Conservation (phyloP, 2,888 invertebrate species). For the Pseudoips prasinana region DNA sequence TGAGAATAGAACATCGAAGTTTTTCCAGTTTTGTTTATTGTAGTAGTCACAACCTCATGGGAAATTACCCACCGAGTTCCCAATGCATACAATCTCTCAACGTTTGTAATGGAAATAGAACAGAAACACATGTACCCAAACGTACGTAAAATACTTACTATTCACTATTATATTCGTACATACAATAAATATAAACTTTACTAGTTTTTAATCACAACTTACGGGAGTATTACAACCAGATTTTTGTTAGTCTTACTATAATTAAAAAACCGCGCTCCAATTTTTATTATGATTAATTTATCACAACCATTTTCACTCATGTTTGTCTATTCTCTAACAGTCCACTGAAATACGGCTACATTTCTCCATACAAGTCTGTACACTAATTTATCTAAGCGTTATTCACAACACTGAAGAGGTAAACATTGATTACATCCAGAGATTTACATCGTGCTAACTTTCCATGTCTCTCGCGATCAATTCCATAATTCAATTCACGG, state of each 20-base stretch:
- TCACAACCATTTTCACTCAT: slow-evolving; percentile 68
- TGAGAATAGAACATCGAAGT: slow-evolving; percentile 54
- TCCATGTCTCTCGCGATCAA: slow-evolving; percentile 38
- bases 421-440: slow-evolving; percentile 65
- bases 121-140: slow-evolving; percentile 47
- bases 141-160: slow-evolving; percentile 50
- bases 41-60: slow-evolving; percentile 74
- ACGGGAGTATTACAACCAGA: slow-evolving; percentile 67
- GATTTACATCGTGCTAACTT: slow-evolving; percentile 66
- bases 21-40: slow-evolving; percentile 60
- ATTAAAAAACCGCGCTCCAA: slow-evolving; percentile 42
- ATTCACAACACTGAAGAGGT: slow-evolving; percentile 81
- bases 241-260: slow-evolving; percentile 50
- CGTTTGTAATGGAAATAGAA: slow-evolving; percentile 49
- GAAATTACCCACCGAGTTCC: slow-evolving; percentile 61
- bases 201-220: slow-evolving; percentile 71
- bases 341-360: slow-evolving; percentile 44
- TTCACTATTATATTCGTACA: slow-evolving; percentile 43
- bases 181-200: slow-evolving; percentile 53
- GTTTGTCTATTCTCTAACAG: slow-evolving; percentile 43
- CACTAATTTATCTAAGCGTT: slow-evolving; percentile 55
- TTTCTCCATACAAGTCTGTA: slow-evolving; percentile 40
- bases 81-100: slow-evolving; percentile 55
- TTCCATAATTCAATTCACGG: slow-evolving; percentile 51
- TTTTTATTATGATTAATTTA: slow-evolving; percentile 43